Evolutionary conservation across 2,888 invertebrate species (phyloP).

Genomic region (Cryptocheilus praepositus): DNA sequence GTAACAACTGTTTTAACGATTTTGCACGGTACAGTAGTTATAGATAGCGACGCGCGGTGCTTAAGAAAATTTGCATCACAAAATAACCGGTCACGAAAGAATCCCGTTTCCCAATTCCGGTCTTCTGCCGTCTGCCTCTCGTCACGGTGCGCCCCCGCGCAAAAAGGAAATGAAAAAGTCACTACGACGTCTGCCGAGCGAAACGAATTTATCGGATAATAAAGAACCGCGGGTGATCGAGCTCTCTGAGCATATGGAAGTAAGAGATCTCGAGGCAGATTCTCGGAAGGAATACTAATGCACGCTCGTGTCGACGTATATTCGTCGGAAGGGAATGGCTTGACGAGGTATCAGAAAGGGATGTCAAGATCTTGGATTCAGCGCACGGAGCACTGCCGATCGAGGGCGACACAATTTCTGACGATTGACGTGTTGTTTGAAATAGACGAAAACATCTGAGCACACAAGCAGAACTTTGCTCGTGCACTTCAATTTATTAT

Average conservation of each 20-base stretch:
- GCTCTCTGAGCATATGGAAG: slow-evolving; percentile 6
- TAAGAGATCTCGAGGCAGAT: slow-evolving; percentile 3
- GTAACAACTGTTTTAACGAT: too few species aligned
- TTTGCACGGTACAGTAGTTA: too few species aligned
- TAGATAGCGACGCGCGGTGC: too few species aligned
- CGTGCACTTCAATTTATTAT: too few species aligned
- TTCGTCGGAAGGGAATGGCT: slow-evolving; percentile 1
- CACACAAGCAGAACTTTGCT: too few species aligned
- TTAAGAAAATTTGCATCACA: too few species aligned
- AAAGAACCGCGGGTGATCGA: slow-evolving; percentile 14
- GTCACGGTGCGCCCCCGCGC: neutral
- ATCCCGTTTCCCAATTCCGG: too few species aligned
- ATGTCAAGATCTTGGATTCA: neutral
- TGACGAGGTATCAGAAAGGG: neutral
- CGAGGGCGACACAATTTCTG: slow-evolving; percentile 9
- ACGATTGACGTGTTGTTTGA: neutral
- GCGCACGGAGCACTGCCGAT: neutral
- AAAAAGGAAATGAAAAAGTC: slow-evolving; percentile 13
- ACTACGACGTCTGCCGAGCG: slow-evolving; percentile 4
- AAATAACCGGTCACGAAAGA: too few species aligned
- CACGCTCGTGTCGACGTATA: neutral
- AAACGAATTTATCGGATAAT: slow-evolving; percentile 20
- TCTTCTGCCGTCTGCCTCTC: neutral
- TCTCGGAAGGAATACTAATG: slow-evolving; percentile 26
- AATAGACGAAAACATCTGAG: neutral